Evolutionary conservation across 2,797 vertebrate genomes (phyloP), one percentile per base, ranked within the genome.

Genomic region (Vireo griseus): DNA sequence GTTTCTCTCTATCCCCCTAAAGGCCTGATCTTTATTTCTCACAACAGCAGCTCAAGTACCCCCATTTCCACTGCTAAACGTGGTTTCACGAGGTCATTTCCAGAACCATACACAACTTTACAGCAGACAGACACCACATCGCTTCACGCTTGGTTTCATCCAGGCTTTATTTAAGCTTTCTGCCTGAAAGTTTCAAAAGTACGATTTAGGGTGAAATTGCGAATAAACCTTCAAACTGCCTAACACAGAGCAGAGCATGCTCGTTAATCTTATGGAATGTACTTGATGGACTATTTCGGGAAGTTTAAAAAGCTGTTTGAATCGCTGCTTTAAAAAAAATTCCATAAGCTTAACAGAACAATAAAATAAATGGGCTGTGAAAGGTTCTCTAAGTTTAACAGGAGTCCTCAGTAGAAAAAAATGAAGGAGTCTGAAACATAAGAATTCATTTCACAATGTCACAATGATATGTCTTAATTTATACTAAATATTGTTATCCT

Each of bases 281-380:
- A 9, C 18, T 67, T 76, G 67, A 51, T 79, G 44, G 31, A 35
- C 61, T 52, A 4, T 45, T 82, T 61, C 50, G 48, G 22, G 35
- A 85, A 42, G 40, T 79, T 88, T 74, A 86, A 77, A 88, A 79
- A 52, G 28, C 65, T 86, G 11, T 57, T 90, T 66, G 55, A 85
- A 50, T 76, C 78, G 21, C 54, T 58, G 51, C 65, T 80, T 40
- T 52, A 5, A 11, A 87, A 91, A 89, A 91, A 91, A 76, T 24
- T 44, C 63, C 61, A 6, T 42, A 65, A 90, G 50, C 47, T 81
- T 92, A 79, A 62, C 35, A 73, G 74, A 92, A 82, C 80, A 89
- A 79, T 79, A 35, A 96, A 94, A 92, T 57, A 92, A 94, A 79
- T 73, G 62, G 48, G 10, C 58, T 84, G 62, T 88, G 82, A 88